Base-by-base conservation (phyloP, 2,888 invertebrate genomes). In the Cheilosia impressa region DNA sequence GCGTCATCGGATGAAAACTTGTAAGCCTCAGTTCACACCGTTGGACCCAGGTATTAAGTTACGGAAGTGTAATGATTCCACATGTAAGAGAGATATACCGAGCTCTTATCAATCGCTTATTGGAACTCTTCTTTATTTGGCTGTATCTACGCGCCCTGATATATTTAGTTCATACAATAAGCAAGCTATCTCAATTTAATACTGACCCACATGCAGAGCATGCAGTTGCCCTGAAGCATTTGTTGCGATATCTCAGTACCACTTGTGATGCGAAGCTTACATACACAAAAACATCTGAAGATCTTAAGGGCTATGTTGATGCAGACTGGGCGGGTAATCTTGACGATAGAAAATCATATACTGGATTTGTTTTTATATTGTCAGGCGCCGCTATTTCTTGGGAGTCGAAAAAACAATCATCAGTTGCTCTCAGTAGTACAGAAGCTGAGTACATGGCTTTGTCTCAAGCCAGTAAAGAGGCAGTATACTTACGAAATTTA, bases 371-470 rank as follows among this genome's bases (percentile, higher is more conserved):
- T 9, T 87, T 82, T 52, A 53, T 71, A 3, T 6, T 79, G 7
- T 66, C 43, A 31, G 52, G 76, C 9, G 27, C 60, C 1, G 75
- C 75, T 4, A 45, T 76, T 47, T 52, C 55, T 13, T 87, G 79
- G 72, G 75, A 82, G 45, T 71, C 66, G 5, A 43, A 57, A 19
- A 87, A 79, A 17, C 87, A 83, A 57, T 6, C 22, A 43, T 80
- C 69, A 41, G 73, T 77, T 4, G 80, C 73, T 4, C 41, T 73
- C 5, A 79, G 69, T 10, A 73, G 69, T 15, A 84, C 57, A 15
- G 78, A 78, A 19, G 78, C 83, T 15, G 65, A 79, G 41, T 85
- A 85, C 19, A 71, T n/a, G 65, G 72, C 75, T 1, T 10, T 82
- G 19, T 75, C 82, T 9, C 65, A 55, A 66, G 66, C 76, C 13